Conservation (phyloP, 2,113 vertebrate genomes). For the Argyrosomus japonicus region DNA sequence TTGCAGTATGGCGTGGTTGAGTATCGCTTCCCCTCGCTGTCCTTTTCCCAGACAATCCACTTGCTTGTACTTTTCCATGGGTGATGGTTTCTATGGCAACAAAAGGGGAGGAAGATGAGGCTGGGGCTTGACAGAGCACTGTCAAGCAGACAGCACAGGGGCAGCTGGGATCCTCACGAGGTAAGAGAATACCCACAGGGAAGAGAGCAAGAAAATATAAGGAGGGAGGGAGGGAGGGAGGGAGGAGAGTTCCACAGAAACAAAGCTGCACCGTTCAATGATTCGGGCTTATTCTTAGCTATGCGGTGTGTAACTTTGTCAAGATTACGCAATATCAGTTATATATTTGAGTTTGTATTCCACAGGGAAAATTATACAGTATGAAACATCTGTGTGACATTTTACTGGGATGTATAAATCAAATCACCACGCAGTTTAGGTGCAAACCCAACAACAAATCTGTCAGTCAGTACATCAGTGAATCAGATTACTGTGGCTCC, state of each 20-base stretch:
- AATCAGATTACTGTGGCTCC: not conserved
- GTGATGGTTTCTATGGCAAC: slow-evolving; percentile 81
- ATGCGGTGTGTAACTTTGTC: not conserved
- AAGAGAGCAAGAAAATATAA: not conserved
- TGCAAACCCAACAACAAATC: not conserved
- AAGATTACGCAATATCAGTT: slow-evolving; percentile 6
- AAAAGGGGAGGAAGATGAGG: slow-evolving; percentile 54
- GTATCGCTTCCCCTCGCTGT: slow-evolving; percentile 2
- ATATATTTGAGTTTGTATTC: not conserved
- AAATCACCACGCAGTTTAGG: not conserved
- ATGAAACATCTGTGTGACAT: not conserved
- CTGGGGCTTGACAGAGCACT: slow-evolving; percentile 67
- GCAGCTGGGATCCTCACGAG: slow-evolving; percentile 47
- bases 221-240: not conserved
- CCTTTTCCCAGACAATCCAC: slow-evolving; percentile 59
- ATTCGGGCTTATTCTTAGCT: slow-evolving; percentile 15
- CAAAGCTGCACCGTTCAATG: not conserved
- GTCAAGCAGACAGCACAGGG: slow-evolving; percentile 54
- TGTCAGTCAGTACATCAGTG: not conserved
- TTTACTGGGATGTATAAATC: not conserved
- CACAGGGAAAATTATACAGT: not conserved
- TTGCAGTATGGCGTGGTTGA: not conserved
- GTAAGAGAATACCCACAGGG: slow-evolving; percentile 45
- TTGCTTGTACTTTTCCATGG: slow-evolving; percentile 72
- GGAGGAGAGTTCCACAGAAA: slow-evolving; percentile 18